Percentiles rank a stretch among this genome's conserved stretches.
These are phyloP conservation scores for Pseudolaguvia tuberculata DNA, from an alignment of 2,113 vertebrate genomes.

Conservation along the genomic window DNA sequence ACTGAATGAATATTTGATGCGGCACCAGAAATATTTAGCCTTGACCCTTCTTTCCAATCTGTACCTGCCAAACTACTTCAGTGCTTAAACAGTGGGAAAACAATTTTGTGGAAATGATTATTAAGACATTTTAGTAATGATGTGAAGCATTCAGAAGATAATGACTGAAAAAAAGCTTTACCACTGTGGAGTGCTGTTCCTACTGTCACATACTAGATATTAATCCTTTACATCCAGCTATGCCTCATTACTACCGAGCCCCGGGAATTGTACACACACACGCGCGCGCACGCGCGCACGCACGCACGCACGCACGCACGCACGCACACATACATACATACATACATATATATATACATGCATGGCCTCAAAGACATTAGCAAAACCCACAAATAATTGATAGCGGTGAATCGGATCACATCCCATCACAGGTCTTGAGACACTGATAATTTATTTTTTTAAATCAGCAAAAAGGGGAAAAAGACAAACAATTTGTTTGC, in stretches of 20 bases:
- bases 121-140: conserved; percentile 6
- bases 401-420: too few relatives aligned
- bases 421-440: too few relatives aligned
- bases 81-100: conserved; percentile 29
- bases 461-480: too few relatives aligned
- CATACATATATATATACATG: too few relatives aligned
- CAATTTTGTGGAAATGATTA: conserved; percentile 15
- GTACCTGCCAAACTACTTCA: conserved; percentile 43
- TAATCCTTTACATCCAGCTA: conserved; percentile 8
- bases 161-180: conserved; percentile 1
- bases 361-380: too few relatives aligned
- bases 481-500: too few relatives aligned
- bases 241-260: not conserved
- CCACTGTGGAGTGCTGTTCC: not conserved
- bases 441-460: too few relatives aligned
- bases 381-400: too few relatives aligned
- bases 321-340: too few relatives aligned
- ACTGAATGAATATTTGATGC: conserved; percentile 55
- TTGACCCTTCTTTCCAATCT: conserved; percentile 9
- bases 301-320: not conserved
- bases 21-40: conserved; percentile 45
- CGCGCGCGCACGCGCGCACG: not conserved
- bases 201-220: conserved; percentile 3
- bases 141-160: conserved; percentile 20
- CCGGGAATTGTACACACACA: not conserved